These are phyloP conservation scores for Drosophila nigritarsus DNA, from an alignment of 2,888 invertebrate genomes.

Conservation along the genomic window DNA sequence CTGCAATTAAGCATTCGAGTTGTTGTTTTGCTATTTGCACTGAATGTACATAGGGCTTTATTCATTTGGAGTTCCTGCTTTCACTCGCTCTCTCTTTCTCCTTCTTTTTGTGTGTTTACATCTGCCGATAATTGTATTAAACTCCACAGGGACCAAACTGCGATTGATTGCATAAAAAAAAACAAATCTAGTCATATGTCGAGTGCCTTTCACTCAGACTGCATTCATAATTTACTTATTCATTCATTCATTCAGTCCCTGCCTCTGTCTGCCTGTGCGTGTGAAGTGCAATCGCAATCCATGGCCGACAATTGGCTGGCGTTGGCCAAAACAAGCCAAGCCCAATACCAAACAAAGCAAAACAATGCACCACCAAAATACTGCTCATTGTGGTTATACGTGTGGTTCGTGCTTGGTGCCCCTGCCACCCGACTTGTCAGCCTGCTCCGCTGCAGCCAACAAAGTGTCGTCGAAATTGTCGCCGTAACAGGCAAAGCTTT, in stretches of 20 bases:
- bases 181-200: slow-evolving; percentile 10
- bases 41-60: slow-evolving; percentile 39
- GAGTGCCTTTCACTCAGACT: slow-evolving; percentile 23
- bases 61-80: slow-evolving; percentile 21
- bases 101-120: neutral
- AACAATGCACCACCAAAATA: slow-evolving; percentile 43
- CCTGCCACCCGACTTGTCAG: neutral
- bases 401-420: slow-evolving; percentile 23
- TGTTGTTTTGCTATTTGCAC: slow-evolving; percentile 18
- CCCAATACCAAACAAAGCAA: slow-evolving; percentile 19
- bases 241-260: slow-evolving; percentile 1
- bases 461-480: slow-evolving; percentile 19
- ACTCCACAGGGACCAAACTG: slow-evolving; percentile 5
- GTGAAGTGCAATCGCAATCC: slow-evolving; percentile 35
- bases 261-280: slow-evolving; percentile 5
- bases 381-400: slow-evolving; percentile 41
- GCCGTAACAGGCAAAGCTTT: slow-evolving; percentile 7
- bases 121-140: slow-evolving; percentile 44
- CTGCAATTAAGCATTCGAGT: slow-evolving; percentile 47
- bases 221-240: slow-evolving; percentile 30
- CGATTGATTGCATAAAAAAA: neutral
- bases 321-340: slow-evolving; percentile 50
- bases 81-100: neutral
- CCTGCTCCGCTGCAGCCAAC: slow-evolving; percentile 2
- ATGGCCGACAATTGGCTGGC: slow-evolving; percentile 52